phyloP scores from a whole-genome alignment of 2,888 invertebrate genomes.

The Microplitis manilae region DNA sequence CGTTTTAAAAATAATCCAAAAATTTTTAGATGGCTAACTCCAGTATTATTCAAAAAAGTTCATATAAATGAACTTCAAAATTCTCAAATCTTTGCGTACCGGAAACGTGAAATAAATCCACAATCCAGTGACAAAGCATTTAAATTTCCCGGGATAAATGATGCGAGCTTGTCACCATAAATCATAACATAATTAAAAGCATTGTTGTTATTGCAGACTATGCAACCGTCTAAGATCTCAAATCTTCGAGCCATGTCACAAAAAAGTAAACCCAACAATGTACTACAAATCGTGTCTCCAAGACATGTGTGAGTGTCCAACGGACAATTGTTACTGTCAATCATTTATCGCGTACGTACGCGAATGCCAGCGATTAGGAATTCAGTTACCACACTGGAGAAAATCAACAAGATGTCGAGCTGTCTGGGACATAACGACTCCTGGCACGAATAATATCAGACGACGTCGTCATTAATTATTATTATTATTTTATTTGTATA shows the following conservation, averaged over 20 bases:
- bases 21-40: too few species aligned
- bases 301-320: constrained; percentile 91
- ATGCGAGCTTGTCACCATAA: too few species aligned
- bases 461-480: constrained; percentile 43
- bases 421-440: constrained; percentile 64
- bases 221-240: constrained; percentile 74
- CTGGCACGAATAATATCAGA: constrained; percentile 48
- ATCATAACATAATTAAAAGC: not conserved
- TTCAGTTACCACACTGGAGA: constrained; percentile 82
- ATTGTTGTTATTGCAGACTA: constrained; percentile 55
- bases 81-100: too few species aligned
- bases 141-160: too few species aligned
- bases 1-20: too few species aligned
- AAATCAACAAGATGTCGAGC: constrained; percentile 78
- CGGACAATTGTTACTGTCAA: constrained; percentile 88
- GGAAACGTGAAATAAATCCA: too few species aligned
- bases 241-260: constrained; percentile 84
- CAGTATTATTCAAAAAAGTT: too few species aligned
- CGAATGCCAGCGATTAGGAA: constrained; percentile 87
- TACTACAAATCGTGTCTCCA: constrained; percentile 89
- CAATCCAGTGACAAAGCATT: too few species aligned
- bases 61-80: too few species aligned
- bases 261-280: constrained; percentile 84
- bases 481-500: not conserved
- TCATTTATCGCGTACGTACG: constrained; percentile 91